A percentile compares a stretch with the other conserved stretches of the same genome.
Conservation (phyloP, 2,113 vertebrate species). For the Elanus axillaris region DNA sequence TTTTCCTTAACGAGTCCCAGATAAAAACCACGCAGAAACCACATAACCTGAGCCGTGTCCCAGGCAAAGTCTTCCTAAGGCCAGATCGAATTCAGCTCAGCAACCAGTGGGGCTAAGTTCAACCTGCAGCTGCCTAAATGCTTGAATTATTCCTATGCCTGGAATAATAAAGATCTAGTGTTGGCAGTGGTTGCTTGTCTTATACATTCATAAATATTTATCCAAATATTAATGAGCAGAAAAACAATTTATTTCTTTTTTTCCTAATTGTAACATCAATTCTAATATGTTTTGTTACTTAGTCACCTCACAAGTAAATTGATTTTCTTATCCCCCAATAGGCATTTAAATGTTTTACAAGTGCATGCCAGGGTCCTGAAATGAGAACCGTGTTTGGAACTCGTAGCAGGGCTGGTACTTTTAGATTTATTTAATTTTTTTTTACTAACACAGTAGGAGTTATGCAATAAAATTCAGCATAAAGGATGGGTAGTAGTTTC, state of each 20-base stretch:
- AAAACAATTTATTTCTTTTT: slow-evolving; percentile 59
- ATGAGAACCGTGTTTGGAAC: neutral
- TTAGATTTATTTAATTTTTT: neutral
- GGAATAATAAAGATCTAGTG: slow-evolving; percentile 48
- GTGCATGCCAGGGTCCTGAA: slow-evolving; percentile 15
- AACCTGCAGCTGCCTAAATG: slow-evolving; percentile 21
- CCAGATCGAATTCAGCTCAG: neutral
- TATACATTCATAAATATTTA: slow-evolving; percentile 19
- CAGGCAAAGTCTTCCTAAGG: neutral
- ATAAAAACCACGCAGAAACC: neutral
- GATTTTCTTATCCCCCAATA: slow-evolving; percentile 16
- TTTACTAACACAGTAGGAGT: neutral
- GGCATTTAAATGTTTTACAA: slow-evolving; percentile 22
- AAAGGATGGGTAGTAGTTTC: neutral
- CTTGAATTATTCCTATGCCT: slow-evolving; percentile 6
- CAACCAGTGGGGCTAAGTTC: neutral
- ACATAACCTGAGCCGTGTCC: neutral
- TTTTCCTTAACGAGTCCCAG: neutral
- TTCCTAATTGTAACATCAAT: slow-evolving; percentile 66
- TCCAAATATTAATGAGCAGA: slow-evolving; percentile 29
- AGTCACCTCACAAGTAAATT: slow-evolving; percentile 18
- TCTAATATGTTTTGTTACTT: slow-evolving; percentile 32
- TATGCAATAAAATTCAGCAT: neutral
- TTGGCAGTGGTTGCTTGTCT: slow-evolving; percentile 9
- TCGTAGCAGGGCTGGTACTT: neutral